Evolutionary conservation across 2,888 invertebrate genomes (phyloP).

Genomic region (Morinoia aosen): DNA sequence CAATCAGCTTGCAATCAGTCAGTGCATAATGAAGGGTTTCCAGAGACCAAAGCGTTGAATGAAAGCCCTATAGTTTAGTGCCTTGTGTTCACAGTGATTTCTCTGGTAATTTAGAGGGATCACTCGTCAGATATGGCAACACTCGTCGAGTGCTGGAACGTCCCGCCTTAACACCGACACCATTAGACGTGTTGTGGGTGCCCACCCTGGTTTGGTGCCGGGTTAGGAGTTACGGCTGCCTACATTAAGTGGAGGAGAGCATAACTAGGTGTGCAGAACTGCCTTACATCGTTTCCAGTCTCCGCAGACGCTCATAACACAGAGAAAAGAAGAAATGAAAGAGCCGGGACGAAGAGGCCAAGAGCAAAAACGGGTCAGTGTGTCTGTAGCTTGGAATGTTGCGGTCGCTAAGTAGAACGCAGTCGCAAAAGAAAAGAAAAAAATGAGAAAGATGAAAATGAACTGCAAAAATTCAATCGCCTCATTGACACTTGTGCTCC

Average conservation of each 20-base stretch:
- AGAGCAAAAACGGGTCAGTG: not conserved
- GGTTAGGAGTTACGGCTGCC: constrained; percentile 24
- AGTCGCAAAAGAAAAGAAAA: not conserved
- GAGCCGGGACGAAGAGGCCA: not conserved
- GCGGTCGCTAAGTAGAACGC: not conserved
- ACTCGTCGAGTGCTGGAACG: not conserved
- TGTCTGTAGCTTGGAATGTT: not conserved
- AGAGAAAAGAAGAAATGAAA: not conserved
- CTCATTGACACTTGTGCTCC: too few species aligned
- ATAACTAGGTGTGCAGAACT: not conserved
- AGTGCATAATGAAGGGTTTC: not conserved
- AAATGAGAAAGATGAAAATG: not conserved
- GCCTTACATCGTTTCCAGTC: not conserved
- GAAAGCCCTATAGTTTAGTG: constrained; percentile 28
- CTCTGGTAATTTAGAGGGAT: constrained; percentile 18
- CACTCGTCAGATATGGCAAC: constrained; percentile 18
- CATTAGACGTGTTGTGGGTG: constrained; percentile 23
- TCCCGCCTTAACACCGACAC: constrained; percentile 39
- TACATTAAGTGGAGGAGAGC: not conserved
- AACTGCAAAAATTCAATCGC: too few species aligned
- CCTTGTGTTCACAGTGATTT: constrained; percentile 40
- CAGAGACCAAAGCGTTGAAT: not conserved
- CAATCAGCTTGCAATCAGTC: constrained; percentile 20
- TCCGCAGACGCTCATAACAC: not conserved
- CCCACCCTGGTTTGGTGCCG: not conserved